These are phyloP conservation scores for cattle (Bos taurus) DNA, from an alignment of 2,113 vertebrate species.

Conservation along the genomic window ARS-UCD2.0 NC_037357.1:126155501-126156000, in stretches of 20 bases:
- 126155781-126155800: neutral
- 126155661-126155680: neutral
- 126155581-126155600: neutral
- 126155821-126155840: neutral
- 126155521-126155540: neutral
- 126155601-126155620: neutral
- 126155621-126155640: neutral
- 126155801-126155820: neutral
- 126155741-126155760: neutral
- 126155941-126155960: neutral
- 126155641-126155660: neutral
- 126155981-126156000: neutral
- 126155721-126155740: neutral
- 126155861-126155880: neutral
- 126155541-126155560: neutral
- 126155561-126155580: neutral
- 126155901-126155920: neutral
- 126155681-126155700: neutral
- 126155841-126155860: neutral
- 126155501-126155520: neutral
- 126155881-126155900: neutral
- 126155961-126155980: neutral
- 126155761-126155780: neutral
- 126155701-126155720: neutral
- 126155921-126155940: slow-evolving; percentile 1